Base-by-base conservation (phyloP, 2,113 vertebrate genomes). In the Gadus chalcogrammus region DNA sequence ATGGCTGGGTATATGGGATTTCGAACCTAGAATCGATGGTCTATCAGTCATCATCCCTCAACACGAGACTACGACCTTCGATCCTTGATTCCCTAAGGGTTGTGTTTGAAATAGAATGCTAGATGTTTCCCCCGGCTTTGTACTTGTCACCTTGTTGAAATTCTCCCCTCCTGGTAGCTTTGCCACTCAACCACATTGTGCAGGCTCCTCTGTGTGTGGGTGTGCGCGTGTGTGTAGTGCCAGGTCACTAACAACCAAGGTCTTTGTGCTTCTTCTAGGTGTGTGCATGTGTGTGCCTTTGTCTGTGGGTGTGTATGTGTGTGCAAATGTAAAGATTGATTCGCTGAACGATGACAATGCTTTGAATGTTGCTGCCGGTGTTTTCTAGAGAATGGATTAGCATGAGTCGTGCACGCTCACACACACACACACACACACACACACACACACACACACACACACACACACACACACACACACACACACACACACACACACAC, bases 211-310 rank as follows among this genome's bases (percentile, higher is more conserved):
- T 48, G n/a, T 42, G 31, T 20, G 31, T 38, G 31, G 35, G 31
- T 38, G 31, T 38, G 63, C 17, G 31, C n/a, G 63, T 65, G 63
- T 20, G 31, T 65, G 63, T 42, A n/a, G 63, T 35, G 61, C 15
- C 17, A 59, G 58, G 31, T 35, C 31, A 35, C 6, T 35, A 35
- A 58, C 42, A 48, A 17, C 5, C n/a, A 13, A 58, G 55, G 15
- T 58, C 13, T 24, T 88, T 88, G 85, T 87, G 87, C 85, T 87
- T 87, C 84, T 89, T 64, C 63, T 65, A 69, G 64, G 66, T 62
- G 61, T 58, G 64, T 72, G 68, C 71, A 65, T 52, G 64, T 65
- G 38, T 65, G 64, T 52, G 64, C 48, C 35, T 31, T 15, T 55
- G 31, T 65, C 3, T 24, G 20, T 22, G 20, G 20, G 55, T 12